phyloP scores from a whole-genome alignment of 2,113 vertebrate genomes.

The Cephalopterus ornatus region DNA sequence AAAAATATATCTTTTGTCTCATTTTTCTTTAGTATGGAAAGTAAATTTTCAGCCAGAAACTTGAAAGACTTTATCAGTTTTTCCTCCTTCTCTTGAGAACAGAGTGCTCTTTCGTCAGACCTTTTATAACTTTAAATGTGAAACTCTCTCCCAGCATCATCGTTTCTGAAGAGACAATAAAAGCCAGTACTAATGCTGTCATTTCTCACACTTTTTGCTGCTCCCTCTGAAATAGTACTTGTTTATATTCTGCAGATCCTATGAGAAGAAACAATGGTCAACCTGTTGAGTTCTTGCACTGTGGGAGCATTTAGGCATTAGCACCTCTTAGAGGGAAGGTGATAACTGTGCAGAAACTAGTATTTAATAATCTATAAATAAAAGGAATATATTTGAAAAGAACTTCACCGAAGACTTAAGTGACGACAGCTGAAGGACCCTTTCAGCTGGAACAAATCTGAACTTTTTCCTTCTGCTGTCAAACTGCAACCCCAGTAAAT shows the following conservation, averaged over 20 bases:
- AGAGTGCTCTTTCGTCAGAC: constrained; percentile 55
- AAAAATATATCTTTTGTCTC: constrained; percentile 46
- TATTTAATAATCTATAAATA: background rate
- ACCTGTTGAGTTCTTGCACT: background rate
- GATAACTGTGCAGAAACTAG: background rate
- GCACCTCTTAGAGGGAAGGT: background rate
- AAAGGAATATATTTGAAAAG: background rate
- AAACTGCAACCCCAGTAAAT: constrained; percentile 42
- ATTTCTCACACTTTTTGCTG: constrained; percentile 45
- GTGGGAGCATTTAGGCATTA: background rate
- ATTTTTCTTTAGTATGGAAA: constrained; percentile 65
- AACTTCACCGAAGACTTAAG: background rate
- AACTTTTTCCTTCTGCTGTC: constrained; percentile 41
- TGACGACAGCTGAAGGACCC: constrained; percentile 22
- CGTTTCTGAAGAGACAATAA: constrained; percentile 56
- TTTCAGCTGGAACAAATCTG: constrained; percentile 64
- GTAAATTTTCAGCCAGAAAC: constrained; percentile 56
- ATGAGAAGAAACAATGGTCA: background rate
- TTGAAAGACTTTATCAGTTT: constrained; percentile 66
- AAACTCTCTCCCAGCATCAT: constrained; percentile 46
- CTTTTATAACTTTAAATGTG: constrained; percentile 59
- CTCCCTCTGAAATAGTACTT: constrained; percentile 44
- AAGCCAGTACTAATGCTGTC: constrained; percentile 35
- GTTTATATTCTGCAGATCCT: constrained; percentile 6
- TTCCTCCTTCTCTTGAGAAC: constrained; percentile 38